Evolutionary conservation across 2,888 invertebrate species (phyloP).

Genomic region (Dorcus hopei): DNA sequence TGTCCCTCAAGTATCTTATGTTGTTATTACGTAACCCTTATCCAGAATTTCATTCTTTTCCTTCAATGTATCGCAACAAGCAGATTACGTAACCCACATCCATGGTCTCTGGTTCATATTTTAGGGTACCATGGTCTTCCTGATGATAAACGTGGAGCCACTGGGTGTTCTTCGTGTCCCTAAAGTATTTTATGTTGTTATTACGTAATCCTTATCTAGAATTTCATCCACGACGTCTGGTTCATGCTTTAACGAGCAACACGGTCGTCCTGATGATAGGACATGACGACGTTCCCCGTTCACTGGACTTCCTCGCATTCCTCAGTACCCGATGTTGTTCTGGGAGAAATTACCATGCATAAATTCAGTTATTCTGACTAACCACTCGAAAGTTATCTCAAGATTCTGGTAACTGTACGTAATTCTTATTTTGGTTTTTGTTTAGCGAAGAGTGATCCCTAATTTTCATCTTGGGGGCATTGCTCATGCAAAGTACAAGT

Average conservation of each 20-base stretch:
- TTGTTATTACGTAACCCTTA: too few species aligned
- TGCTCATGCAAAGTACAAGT: too few species aligned
- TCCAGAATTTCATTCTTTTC: too few species aligned
- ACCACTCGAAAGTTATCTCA: neutral
- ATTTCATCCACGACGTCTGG: conserved; percentile 45
- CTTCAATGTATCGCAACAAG: too few species aligned
- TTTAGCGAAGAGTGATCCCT: too few species aligned
- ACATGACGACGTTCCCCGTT: too few species aligned
- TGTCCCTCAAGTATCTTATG: too few species aligned
- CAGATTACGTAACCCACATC: too few species aligned
- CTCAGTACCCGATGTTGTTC: conserved; percentile 32
- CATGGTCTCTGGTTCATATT: conserved; percentile 52
- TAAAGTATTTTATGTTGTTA: conserved; percentile 35
- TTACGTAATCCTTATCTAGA: conserved; percentile 47
- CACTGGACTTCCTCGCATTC: conserved; percentile 18
- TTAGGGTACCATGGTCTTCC: conserved; percentile 54
- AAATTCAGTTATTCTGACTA: conserved; percentile 42
- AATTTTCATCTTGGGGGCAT: too few species aligned
- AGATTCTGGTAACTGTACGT: neutral
- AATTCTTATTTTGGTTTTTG: too few species aligned
- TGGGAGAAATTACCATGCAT: conserved; percentile 39
- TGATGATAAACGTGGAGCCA: conserved; percentile 49
- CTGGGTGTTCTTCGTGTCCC: conserved; percentile 41
- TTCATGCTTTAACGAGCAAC: conserved; percentile 54
- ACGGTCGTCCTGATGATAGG: conserved; percentile 36